Evolutionary conservation across 2,888 invertebrate species (phyloP).

Genomic region (Chaetogeoica ovagalla): DNA sequence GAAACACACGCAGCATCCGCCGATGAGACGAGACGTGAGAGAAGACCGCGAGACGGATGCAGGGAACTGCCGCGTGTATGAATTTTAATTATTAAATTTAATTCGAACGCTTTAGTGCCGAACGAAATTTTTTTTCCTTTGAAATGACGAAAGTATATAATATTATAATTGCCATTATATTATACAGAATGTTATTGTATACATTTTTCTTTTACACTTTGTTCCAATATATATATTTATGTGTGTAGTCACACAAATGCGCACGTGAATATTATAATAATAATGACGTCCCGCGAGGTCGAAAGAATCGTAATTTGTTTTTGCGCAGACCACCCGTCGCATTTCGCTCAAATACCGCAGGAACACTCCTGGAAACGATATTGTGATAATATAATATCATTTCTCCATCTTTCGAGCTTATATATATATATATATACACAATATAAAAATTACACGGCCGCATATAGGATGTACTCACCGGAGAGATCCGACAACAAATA

Average conservation of each 20-base stretch:
- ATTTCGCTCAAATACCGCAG: slow-evolving; percentile 18
- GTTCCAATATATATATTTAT: slow-evolving; percentile 7
- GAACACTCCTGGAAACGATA: slow-evolving; percentile 6
- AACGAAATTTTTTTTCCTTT: background rate
- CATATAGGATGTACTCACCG: no score
- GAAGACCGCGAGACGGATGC: no score
- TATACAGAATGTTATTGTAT: background rate
- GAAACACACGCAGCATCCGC: no score
- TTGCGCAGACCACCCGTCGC: slow-evolving; percentile 32
- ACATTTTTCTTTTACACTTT: slow-evolving; percentile 15
- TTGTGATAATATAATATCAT: background rate
- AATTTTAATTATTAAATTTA: no score
- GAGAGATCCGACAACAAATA: no score
- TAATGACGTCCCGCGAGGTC: slow-evolving; percentile 29
- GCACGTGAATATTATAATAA: background rate
- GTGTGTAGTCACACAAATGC: no score
- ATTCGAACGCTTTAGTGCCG: no score
- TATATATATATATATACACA: no score
- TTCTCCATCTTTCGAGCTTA: background rate
- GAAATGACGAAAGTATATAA: slow-evolving; percentile 18
- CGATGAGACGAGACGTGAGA: no score
- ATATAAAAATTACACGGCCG: no score
- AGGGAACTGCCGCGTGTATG: no score
- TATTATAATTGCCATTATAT: background rate
- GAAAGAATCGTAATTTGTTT: background rate